Conservation (phyloP, 2,113 vertebrate genomes). For the Henicopernis longicauda region DNA sequence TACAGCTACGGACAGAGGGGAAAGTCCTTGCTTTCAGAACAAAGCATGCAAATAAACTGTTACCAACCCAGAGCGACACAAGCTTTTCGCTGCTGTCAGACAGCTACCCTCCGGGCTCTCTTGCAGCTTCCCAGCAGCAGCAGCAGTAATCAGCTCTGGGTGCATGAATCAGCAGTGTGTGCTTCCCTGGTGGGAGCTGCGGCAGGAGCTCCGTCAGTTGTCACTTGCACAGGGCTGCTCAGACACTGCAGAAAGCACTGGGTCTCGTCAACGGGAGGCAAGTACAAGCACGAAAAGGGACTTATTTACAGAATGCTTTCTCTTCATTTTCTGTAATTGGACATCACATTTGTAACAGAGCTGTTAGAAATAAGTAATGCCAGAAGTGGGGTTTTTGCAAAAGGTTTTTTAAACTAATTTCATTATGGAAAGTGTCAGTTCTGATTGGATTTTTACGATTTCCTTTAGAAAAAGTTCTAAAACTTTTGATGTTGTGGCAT, state of each 20-base stretch:
- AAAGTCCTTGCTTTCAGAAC: not conserved
- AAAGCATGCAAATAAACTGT: not conserved
- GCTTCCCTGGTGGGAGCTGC: not conserved
- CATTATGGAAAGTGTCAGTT: not conserved
- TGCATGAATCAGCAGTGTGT: fast-evolving
- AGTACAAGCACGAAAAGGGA: too few relatives aligned
- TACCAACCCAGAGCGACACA: fast-evolving
- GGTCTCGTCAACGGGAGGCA: too few relatives aligned
- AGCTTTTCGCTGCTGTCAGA: not conserved
- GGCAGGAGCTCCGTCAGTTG: not conserved
- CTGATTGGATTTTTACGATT: not conserved
- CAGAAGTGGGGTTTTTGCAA: not conserved
- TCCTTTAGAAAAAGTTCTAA: not conserved
- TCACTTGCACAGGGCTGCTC: not conserved
- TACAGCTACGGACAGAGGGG: not conserved
- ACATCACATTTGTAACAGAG: not conserved
- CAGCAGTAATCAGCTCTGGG: not conserved
- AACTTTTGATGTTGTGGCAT: not conserved
- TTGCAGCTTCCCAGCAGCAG: not conserved
- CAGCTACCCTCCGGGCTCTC: not conserved
- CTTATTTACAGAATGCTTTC: not conserved
- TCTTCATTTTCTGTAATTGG: not conserved
- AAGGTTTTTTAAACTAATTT: not conserved
- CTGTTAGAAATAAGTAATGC: not conserved
- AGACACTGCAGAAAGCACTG: fast-evolving